phyloP scores from a whole-genome alignment of 1,140 invertebrate species.

The Pentalonia nigronervosa region DNA sequence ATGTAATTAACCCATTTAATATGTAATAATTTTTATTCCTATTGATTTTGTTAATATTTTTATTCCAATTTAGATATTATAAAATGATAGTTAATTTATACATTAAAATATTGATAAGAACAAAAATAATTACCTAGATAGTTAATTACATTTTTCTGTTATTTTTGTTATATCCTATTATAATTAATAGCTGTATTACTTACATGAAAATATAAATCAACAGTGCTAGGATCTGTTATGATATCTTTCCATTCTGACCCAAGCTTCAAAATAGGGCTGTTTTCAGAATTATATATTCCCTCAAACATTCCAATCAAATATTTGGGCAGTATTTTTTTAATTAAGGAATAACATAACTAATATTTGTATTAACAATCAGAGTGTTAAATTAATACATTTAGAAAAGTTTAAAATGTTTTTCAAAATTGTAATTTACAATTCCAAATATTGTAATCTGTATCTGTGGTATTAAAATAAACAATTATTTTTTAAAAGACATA shows the following conservation, averaged over 20 bases:
- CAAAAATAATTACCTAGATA: neutral
- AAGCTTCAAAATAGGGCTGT: constrained; percentile 72
- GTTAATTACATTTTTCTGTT: neutral
- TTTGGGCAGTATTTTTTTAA: constrained; percentile 69
- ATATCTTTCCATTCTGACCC: constrained; percentile 75
- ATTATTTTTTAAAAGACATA: neutral
- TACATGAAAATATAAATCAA: constrained; percentile 80
- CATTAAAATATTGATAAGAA: neutral
- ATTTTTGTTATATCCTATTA: constrained; percentile 53
- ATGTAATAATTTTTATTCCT: neutral
- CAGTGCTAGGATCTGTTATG: constrained; percentile 75
- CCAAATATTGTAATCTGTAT: neutral
- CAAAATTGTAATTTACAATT: neutral
- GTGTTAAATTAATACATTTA: neutral
- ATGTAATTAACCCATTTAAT: neutral
- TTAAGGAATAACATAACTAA: constrained; percentile 65
- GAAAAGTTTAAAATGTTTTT: neutral
- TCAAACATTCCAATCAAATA: constrained; percentile 77
- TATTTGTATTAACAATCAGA: too few relatives aligned
- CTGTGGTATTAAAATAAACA: neutral
- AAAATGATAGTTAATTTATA: neutral
- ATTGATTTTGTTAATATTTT: neutral
- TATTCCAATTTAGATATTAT: neutral
- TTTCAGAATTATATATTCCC: constrained; percentile 73
- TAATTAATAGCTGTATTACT: constrained; percentile 48